Conservation (phyloP, 2,888 invertebrate species). For the Stramonita haemastoma region DNA sequence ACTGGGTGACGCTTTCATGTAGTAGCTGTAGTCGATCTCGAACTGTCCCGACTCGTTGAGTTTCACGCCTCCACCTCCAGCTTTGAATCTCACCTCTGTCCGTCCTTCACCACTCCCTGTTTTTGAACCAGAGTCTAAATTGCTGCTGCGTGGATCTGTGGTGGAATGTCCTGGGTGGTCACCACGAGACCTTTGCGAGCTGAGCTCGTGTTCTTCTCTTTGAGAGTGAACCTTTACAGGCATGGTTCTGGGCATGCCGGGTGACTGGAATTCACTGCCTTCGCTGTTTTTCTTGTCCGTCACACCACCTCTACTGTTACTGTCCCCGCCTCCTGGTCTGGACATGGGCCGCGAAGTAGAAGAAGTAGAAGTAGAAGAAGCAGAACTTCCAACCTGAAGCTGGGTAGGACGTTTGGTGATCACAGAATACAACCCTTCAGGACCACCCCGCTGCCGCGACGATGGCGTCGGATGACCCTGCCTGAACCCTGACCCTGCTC, state of each 20-base stretch:
- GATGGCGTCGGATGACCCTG: background rate
- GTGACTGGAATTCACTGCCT: background rate
- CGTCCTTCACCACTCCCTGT: background rate
- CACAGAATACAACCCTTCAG: constrained; percentile 29
- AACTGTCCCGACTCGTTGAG: constrained; percentile 27
- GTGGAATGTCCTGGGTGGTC: background rate
- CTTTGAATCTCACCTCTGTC: constrained; percentile 2
- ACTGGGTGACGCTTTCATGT: constrained; percentile 42
- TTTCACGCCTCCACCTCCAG: constrained; percentile 28
- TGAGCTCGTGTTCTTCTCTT: background rate
- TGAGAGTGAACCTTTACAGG: constrained; percentile 1
- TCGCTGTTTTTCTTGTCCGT: background rate
- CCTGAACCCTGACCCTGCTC: constrained; percentile 13
- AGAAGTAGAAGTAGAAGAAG: too few relatives aligned
- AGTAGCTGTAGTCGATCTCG: constrained; percentile 44
- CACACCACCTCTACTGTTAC: background rate
- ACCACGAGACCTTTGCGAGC: background rate
- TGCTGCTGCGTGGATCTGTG: too few relatives aligned
- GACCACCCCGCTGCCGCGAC: too few relatives aligned
- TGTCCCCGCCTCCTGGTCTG: background rate
- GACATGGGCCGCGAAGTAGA: background rate
- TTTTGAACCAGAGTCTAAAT: background rate
- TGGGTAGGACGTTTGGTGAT: constrained; percentile 19
- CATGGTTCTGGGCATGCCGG: constrained; percentile 14
- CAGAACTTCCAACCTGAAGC: background rate